Base-by-base conservation (phyloP, 2,888 invertebrate species). In the Leptothorax acervorum region DNA sequence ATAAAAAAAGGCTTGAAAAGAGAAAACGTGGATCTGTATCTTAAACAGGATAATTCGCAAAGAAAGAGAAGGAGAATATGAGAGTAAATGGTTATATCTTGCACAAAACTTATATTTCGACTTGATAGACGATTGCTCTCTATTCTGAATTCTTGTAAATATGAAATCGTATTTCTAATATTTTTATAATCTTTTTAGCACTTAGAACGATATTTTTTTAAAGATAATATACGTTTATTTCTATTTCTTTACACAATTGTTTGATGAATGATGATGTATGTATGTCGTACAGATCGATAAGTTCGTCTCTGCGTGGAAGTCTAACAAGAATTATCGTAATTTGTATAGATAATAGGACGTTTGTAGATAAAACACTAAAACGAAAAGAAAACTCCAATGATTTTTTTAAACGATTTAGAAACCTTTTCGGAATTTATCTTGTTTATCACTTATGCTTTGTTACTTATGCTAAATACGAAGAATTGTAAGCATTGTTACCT, bases 401-500 rank as follows among this genome's bases (percentile, higher is more conserved):
- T 6, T 0, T 66, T 66, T 45, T 60, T 18, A 48, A 57, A 31
- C 3, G 23, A 73, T 55, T 81, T 83, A 83, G 42, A 23, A 23
- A 23, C 9, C 0, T 53, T 53, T 53, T 76, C 53, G 45, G 23
- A 78, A 62, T 23, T 63, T 82, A 85, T 87, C 83, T 45, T 18
- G 62, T 85, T 86, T 88, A 83, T 84, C 85, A 42, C 66, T 35
- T 76, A 28, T 85, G 82, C 87, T 89, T 89, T 85, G 85, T 70
- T 79, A 81, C 88, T 89, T 88, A 90, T 88, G 87, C 76, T 87
- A 86, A 88, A 87, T 88, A 86, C 71, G 66, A 87, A 84, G 88
- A 89, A 87, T 90, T 87, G 86, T 88, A 83, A 85, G 82, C 84
- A 86, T 90, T 88, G 86, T 92, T 91, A 93, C 89, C 90, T 92